phyloP scores from a whole-genome alignment of 1,140 invertebrate genomes.

The Nephila pilipes region DNA sequence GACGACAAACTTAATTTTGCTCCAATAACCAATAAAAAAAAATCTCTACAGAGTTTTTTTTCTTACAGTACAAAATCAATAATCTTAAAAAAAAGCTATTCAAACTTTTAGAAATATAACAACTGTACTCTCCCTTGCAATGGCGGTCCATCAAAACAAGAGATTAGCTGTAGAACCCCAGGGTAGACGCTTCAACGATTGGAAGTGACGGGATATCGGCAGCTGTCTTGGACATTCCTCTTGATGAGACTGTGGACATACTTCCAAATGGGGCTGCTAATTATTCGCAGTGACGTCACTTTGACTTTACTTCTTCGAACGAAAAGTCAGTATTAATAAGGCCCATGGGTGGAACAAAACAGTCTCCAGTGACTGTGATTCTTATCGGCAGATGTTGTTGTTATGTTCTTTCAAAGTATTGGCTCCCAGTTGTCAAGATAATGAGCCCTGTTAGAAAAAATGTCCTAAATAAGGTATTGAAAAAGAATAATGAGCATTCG shows the following conservation, averaged over 20 bases:
- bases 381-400: neutral
- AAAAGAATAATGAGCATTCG: neutral
- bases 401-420: neutral
- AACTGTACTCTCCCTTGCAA: neutral
- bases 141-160: neutral
- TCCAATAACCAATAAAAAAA: no score
- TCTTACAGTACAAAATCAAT: no score
- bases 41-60: no score
- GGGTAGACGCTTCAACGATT: neutral
- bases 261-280: neutral
- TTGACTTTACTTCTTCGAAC: neutral
- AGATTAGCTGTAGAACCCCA: neutral
- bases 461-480: neutral
- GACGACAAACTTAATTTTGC: no score
- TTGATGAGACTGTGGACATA: neutral
- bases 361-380: neutral
- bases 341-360: neutral
- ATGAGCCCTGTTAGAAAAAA: neutral
- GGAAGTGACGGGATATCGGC: neutral
- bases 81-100: no score
- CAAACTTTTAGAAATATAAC: neutral
- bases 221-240: neutral
- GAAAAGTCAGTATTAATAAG: neutral
- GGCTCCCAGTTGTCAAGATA: neutral
- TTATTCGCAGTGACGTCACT: conserved; percentile 6